Evolutionary conservation across 1,140 invertebrate species (phyloP).

Genomic region (Drosophila biarmipes): DNA sequence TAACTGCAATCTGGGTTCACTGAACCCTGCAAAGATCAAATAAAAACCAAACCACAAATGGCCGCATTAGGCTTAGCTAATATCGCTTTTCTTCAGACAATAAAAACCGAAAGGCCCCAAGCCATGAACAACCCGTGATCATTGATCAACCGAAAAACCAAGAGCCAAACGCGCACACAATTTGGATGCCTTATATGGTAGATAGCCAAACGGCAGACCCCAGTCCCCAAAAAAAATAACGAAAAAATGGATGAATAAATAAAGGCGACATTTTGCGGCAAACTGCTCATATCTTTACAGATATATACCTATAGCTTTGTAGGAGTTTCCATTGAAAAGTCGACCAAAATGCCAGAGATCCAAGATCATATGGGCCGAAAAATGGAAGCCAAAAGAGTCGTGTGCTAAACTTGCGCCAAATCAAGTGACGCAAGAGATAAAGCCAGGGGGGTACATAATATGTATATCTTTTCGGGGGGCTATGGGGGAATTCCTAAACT

Average conservation of each 20-base stretch:
- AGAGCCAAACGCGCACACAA: constrained; percentile 6
- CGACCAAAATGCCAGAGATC: constrained; percentile 36
- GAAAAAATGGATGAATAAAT: constrained; percentile 41
- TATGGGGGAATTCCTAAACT: constrained; percentile 35
- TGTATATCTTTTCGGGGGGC: not conserved
- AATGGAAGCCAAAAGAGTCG: constrained; percentile 15
- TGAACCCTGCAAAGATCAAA: constrained; percentile 38
- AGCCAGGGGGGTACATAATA: not conserved
- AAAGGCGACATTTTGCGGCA: constrained; percentile 48
- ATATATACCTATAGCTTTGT: constrained; percentile 20
- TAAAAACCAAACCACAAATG: constrained; percentile 33
- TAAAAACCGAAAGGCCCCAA: constrained; percentile 28
- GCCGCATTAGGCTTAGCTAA: constrained; percentile 36
- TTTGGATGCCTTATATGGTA: constrained; percentile 46
- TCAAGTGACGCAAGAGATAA: constrained; percentile 40
- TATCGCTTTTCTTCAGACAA: constrained; percentile 47
- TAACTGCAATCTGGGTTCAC: constrained; percentile 31
- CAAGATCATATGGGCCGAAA: constrained; percentile 45
- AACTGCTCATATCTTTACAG: constrained; percentile 24
- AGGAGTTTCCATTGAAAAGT: constrained; percentile 44
- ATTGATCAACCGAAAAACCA: constrained; percentile 42
- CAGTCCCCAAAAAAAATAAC: no score
- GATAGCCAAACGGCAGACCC: constrained; percentile 11
- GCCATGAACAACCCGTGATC: constrained; percentile 37
- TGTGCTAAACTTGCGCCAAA: constrained; percentile 58